Conservation (phyloP, 2,888 invertebrate genomes). For the Rhorus exstirpatorius region DNA sequence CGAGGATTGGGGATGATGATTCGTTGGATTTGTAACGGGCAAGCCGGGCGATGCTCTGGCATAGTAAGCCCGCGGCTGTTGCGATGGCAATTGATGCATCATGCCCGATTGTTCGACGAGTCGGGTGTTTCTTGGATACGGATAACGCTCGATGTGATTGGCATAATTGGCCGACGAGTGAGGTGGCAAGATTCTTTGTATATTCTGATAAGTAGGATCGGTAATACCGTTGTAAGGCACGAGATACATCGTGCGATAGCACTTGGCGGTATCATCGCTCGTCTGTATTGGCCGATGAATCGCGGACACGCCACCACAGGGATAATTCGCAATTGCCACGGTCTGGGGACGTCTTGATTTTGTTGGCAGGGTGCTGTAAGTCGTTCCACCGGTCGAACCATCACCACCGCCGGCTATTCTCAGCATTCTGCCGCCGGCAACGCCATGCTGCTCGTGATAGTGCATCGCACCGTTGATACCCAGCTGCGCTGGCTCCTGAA, state of each 20-base stretch:
- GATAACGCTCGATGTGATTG: slow-evolving; percentile 83
- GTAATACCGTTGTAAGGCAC: slow-evolving; percentile 83
- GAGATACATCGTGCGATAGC: slow-evolving; percentile 85
- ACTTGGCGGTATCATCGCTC: slow-evolving; percentile 76
- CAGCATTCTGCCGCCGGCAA: slow-evolving; percentile 74
- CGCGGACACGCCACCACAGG: slow-evolving; percentile 75
- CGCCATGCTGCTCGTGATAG: slow-evolving; percentile 75
- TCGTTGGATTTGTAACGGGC: slow-evolving; percentile 58
- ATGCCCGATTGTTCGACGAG: slow-evolving; percentile 58
- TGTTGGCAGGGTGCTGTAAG: slow-evolving; percentile 77
- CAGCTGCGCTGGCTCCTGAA: slow-evolving; percentile 32
- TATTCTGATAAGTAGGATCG: slow-evolving; percentile 84
- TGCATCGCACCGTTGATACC: slow-evolving; percentile 77
- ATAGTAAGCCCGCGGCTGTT: slow-evolving; percentile 77
- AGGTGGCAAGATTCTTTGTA: slow-evolving; percentile 82
- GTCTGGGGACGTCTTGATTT: slow-evolving; percentile 68
- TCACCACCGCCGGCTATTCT: slow-evolving; percentile 79
- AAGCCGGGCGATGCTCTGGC: slow-evolving; percentile 74
- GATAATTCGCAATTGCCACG: slow-evolving; percentile 76
- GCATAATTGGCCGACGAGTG: slow-evolving; percentile 82
- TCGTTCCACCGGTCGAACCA: slow-evolving; percentile 60
- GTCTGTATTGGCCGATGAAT: slow-evolving; percentile 38
- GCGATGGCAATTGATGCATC: slow-evolving; percentile 58
- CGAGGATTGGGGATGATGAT: slow-evolving; percentile 71
- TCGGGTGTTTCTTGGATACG: slow-evolving; percentile 80